Conservation (phyloP, 1,140 invertebrate genomes). For the Steinernema khuongi region DNA sequence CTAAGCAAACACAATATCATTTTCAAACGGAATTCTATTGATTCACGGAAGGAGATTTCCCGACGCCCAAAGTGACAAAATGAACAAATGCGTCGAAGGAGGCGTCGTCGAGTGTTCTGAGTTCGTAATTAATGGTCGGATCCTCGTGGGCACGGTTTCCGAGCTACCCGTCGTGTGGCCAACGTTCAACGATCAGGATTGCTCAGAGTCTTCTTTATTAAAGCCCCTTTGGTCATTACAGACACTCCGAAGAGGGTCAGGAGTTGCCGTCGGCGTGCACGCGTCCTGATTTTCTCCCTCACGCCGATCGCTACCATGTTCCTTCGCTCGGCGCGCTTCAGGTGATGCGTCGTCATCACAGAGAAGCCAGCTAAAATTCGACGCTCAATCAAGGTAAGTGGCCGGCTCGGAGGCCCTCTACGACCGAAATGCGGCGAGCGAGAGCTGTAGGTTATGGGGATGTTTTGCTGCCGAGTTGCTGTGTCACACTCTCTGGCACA, state of each 20-base stretch:
- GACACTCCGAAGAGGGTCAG: neutral
- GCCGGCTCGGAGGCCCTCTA: neutral
- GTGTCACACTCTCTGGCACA: neutral
- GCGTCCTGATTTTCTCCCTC: neutral
- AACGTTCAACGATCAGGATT: no score
- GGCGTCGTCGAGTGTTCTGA: no score
- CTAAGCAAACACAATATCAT: neutral
- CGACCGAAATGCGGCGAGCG: neutral
- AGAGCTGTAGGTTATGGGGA: no score
- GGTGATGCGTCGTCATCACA: constrained; percentile 4
- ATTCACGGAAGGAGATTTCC: neutral
- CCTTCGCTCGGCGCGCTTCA: constrained; percentile 3
- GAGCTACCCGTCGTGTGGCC: no score
- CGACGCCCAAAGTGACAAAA: neutral
- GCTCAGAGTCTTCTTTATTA: no score
- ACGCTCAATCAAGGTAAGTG: constrained; percentile 4
- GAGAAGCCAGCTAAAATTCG: constrained; percentile 12
- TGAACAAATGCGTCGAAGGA: neutral
- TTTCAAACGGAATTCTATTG: neutral
- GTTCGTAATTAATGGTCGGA: no score
- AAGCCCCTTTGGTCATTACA: no score
- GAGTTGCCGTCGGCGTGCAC: neutral
- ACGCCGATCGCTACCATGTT: neutral
- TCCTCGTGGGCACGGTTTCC: no score
- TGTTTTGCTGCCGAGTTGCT: no score